Evolutionary conservation across 2,113 vertebrate genomes (phyloP).

Genomic region (Psittacara wagleri): DNA sequence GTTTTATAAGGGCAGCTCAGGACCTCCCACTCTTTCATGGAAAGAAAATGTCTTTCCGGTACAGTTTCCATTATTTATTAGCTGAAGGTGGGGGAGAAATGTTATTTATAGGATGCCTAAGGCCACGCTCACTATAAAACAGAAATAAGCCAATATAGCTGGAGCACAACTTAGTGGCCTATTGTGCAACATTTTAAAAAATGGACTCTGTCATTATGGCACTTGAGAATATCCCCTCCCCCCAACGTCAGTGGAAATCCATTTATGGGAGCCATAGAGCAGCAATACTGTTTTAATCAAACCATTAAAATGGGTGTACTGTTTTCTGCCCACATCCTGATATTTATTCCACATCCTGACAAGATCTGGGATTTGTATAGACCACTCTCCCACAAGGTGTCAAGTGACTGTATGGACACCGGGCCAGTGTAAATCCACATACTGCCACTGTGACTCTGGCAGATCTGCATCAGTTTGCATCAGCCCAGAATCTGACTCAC

Average conservation of each 20-base stretch:
- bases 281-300: constrained; percentile 29
- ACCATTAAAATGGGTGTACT: constrained; percentile 6
- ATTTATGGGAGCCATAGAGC: constrained; percentile 4
- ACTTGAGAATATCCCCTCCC: constrained; percentile 5
- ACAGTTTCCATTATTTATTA: constrained; percentile 74
- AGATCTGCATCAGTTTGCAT: background rate
- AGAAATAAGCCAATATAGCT: constrained; percentile 61
- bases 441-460: background rate
- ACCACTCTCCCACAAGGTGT: background rate
- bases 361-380: background rate
- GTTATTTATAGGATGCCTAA: constrained; percentile 75
- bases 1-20: constrained; percentile 66
- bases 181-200: constrained; percentile 27
- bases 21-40: constrained; percentile 64
- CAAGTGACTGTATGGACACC: background rate
- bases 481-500: background rate
- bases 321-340: constrained; percentile 26
- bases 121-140: constrained; percentile 69
- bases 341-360: constrained; percentile 22
- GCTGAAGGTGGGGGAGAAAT: constrained; percentile 59
- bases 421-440: background rate
- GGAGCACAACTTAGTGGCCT: constrained; percentile 47
- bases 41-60: constrained; percentile 67
- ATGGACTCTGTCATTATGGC: background rate
- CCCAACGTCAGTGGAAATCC: background rate